phyloP scores from a whole-genome alignment of 1,140 invertebrate genomes.

The Leucophenga varia region DNA sequence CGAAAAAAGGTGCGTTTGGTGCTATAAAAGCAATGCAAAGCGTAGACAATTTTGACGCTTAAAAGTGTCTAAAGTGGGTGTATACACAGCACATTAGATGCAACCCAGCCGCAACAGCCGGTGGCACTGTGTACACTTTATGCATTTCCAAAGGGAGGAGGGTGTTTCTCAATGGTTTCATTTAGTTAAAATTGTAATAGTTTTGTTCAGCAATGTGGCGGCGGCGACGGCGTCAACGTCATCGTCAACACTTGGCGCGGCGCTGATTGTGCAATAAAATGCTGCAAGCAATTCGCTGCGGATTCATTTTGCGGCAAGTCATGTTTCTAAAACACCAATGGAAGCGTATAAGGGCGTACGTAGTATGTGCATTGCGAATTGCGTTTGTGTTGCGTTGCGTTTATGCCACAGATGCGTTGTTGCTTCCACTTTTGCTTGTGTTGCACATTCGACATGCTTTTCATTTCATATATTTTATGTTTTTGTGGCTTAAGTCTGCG shows the following conservation, averaged over 20 bases:
- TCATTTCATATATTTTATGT: slow-evolving; percentile 40
- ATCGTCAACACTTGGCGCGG: slow-evolving; percentile 40
- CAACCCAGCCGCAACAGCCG: too few species aligned
- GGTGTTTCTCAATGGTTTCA: too few species aligned
- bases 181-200: too few species aligned
- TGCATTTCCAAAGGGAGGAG: too few species aligned
- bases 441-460: slow-evolving; percentile 41
- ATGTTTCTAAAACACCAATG: too few species aligned
- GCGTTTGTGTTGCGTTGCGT: slow-evolving; percentile 11
- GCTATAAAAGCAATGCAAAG: slow-evolving; percentile 21
- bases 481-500: slow-evolving; percentile 34
- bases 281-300: not conserved
- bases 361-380: slow-evolving; percentile 40
- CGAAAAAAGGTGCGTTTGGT: slow-evolving; percentile 40
- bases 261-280: slow-evolving; percentile 46
- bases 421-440: too few species aligned
- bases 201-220: too few species aligned
- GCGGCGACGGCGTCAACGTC: not conserved
- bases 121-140: too few species aligned
- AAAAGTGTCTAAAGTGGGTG: slow-evolving; percentile 43
- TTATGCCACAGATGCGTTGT: slow-evolving; percentile 34
- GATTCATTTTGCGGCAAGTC: too few species aligned
- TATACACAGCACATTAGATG: slow-evolving; percentile 11
- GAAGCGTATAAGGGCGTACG: slow-evolving; percentile 7
- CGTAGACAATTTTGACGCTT: slow-evolving; percentile 10